These are phyloP conservation scores for Ceratina australensis DNA, from an alignment of 1,140 invertebrate genomes.

Conservation along the genomic window DNA sequence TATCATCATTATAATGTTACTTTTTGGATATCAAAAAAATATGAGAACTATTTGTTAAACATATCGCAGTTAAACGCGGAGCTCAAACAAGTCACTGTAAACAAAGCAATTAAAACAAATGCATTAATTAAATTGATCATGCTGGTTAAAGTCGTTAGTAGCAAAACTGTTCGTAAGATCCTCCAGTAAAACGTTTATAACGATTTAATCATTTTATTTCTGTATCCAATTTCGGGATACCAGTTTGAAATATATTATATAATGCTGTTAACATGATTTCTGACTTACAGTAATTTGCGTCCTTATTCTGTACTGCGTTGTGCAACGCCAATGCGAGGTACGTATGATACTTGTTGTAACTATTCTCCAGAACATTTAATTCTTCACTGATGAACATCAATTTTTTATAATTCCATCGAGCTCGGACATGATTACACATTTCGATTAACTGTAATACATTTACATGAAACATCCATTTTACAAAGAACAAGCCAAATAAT, in stretches of 20 bases:
- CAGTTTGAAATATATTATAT: slow-evolving; percentile 51
- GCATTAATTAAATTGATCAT: slow-evolving; percentile 38
- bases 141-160: neutral
- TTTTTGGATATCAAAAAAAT: neutral
- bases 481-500: slow-evolving; percentile 21
- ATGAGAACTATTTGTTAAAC: slow-evolving; percentile 52
- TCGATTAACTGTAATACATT: slow-evolving; percentile 68
- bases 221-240: slow-evolving; percentile 22
- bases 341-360: slow-evolving; percentile 76
- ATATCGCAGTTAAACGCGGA: slow-evolving; percentile 77
- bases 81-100: slow-evolving; percentile 78
- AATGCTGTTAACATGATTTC: slow-evolving; percentile 39
- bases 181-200: neutral
- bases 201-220: slow-evolving; percentile 18
- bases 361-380: slow-evolving; percentile 71
- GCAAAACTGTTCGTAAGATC: neutral
- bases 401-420: slow-evolving; percentile 71
- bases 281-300: slow-evolving; percentile 76
- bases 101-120: slow-evolving; percentile 65
- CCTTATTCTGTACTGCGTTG: slow-evolving; percentile 73
- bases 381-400: slow-evolving; percentile 61
- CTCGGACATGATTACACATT: slow-evolving; percentile 73
- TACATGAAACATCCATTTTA: neutral
- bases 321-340: slow-evolving; percentile 74
- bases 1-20: neutral